Base-by-base conservation (phyloP, 2,888 invertebrate species). In the Lycia hirtaria region DNA sequence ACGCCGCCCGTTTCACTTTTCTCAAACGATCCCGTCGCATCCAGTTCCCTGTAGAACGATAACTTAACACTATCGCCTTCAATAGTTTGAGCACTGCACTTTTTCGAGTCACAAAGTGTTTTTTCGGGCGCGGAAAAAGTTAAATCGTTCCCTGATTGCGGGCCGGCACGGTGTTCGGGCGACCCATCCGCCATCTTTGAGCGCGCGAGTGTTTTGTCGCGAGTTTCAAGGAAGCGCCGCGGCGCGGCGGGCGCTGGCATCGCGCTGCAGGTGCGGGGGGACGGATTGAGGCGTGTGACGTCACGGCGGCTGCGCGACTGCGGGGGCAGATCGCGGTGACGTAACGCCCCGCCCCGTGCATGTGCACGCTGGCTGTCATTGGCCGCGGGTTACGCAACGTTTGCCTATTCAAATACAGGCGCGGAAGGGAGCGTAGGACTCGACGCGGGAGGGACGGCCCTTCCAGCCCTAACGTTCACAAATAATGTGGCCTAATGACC, bases 141-240 rank as follows among this genome's bases (percentile, higher is more conserved):
- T 89, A 85, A 79, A 81, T 93, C 85, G 88, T 93, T 92, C 84
- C 91, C 89, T 87, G 91, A 92, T 85, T 91, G 90, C 84, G 85
- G 86, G 85, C 93, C 93, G 89, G 93, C 88, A 84, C 93, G 93
- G 82, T 93, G 93, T 88, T 92, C 93, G 92, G 93, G 93, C 94
- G 94, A 93, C 94, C 94, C 94, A 94, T 95, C 96, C 95, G 95
- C 96, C 96, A 95, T 96, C 94, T 95, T 95, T 95, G 93, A 94
- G 94, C 94, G 93, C 94, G 93, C 94, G 93, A 93, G 87, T 92
- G 92, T 91, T 92, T 92, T 91, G 92, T 89, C 82, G 78, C 64
- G 67, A 81, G 89, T 83, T 89, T 84, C 73, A 64, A 69, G 70
- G 69, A 72, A 76, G 72, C 72, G 78, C 87, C 88, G 73, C 84